Evolutionary conservation across 2,888 invertebrate genomes (phyloP).

Genomic region (Amphimallon solstitiale): DNA sequence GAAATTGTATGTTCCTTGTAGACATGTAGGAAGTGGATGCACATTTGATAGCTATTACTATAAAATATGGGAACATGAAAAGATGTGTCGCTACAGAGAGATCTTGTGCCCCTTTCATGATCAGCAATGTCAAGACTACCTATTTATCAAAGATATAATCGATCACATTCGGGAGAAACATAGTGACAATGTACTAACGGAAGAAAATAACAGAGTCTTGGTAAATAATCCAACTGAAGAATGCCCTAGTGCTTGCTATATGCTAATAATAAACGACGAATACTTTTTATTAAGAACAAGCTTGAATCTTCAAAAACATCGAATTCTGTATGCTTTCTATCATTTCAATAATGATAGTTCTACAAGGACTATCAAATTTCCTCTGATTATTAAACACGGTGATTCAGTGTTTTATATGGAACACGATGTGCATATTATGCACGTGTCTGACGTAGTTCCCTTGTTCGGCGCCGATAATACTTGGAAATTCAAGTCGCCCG

Average conservation of each 20-base stretch:
- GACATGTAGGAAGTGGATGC: not conserved
- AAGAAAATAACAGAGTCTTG: not conserved
- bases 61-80: constrained; percentile 1
- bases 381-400: not conserved
- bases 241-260: not conserved
- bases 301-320: not conserved
- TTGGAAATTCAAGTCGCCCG: too few species aligned
- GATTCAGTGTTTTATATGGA: too few species aligned
- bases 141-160: not conserved
- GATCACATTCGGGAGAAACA: not conserved
- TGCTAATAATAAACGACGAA: not conserved
- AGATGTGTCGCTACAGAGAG: not conserved
- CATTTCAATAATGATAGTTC: not conserved
- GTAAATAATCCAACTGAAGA: not conserved
- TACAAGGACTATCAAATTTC: not conserved
- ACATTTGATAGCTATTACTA: not conserved
- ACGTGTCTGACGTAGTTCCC: too few species aligned
- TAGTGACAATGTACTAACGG: not conserved
- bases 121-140: not conserved
- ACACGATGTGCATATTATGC: too few species aligned
- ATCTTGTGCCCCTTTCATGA: not conserved
- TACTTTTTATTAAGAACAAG: not conserved
- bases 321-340: not conserved
- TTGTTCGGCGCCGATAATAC: too few species aligned
- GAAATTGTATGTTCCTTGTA: not conserved